These are phyloP conservation scores for Plotosus lineatus DNA, from an alignment of 2,113 vertebrate species.

Conservation along the genomic window DNA sequence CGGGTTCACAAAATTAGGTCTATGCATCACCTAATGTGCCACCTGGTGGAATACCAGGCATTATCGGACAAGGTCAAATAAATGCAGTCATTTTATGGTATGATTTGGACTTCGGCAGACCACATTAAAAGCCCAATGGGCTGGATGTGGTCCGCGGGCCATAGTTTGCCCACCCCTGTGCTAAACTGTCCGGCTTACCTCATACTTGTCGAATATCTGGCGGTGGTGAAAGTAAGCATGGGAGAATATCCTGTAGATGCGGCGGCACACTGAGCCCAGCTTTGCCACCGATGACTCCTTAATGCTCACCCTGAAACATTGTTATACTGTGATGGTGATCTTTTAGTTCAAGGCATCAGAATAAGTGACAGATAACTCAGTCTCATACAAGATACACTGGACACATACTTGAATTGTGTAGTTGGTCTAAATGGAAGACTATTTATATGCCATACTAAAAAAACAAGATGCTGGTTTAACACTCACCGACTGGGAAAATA, in stretches of 20 bases:
- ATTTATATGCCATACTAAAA: neutral
- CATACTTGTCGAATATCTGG: slow-evolving; percentile 99
- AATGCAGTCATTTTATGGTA: too few relatives aligned
- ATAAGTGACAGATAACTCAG: neutral
- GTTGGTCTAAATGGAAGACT: neutral
- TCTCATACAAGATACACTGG: neutral
- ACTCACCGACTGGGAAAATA: slow-evolving; percentile 98
- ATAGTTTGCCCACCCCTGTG: too few relatives aligned
- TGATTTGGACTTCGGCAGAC: too few relatives aligned
- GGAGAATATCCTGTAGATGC: slow-evolving; percentile 99
- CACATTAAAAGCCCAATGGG: too few relatives aligned
- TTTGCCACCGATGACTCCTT: slow-evolving; percentile 99
- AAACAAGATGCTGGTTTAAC: neutral
- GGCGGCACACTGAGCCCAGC: slow-evolving; percentile 96
- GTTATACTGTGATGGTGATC: neutral
- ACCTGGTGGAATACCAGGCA: too few relatives aligned
- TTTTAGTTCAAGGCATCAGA: neutral
- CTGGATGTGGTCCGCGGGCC: too few relatives aligned
- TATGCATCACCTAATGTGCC: too few relatives aligned
- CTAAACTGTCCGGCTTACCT: slow-evolving; percentile 75
- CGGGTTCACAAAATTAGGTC: too few relatives aligned
- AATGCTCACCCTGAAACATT: slow-evolving; percentile 90
- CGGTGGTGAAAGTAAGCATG: slow-evolving; percentile 99
- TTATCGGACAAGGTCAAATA: too few relatives aligned
- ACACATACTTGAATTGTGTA: neutral